Evolutionary conservation across 2,113 vertebrate genomes (phyloP), one percentile per base, ranked within the genome.

Genomic region (Phylloscopus trochilus): DNA sequence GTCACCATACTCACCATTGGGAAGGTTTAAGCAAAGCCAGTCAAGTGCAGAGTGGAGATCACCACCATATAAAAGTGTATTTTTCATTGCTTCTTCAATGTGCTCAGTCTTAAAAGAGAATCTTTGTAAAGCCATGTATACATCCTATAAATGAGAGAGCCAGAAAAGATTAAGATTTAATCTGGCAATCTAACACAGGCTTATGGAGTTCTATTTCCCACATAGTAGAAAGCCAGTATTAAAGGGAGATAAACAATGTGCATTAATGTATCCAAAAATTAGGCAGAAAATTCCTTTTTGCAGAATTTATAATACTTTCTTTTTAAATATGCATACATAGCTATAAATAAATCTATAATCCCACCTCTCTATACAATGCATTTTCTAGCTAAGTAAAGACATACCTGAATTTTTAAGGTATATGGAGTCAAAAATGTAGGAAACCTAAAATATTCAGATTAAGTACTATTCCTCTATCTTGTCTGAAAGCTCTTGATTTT

Each of bases 1-100:
- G 69, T 19, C 49, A 59, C 26, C 30, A 13, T 49, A 58, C 78
- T 97, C 98, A 99, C 99, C 98, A 43, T 99, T 99, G 76, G 97
- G 98, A 72, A 99, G 99, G 82, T 99, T 99, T 73, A 99, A 98
- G 97, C 99, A 99, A 67, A 99, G 98, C 99, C 99, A 99, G 43
- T 99, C 99, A 58, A 99, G 98, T 12, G 99, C 99, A 77, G 99
- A 99, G 96, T 99, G 99, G 79, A 99, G 98, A 96, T 99, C 99
- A 19, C 99, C 99, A 69, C 99, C 99, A 22, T 99, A 98, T 21
- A 99, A 94, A 68, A 99, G 97, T 7, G 99, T 99, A 88, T 98
- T 99, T 95, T 99, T 99, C 99, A 99, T 99, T 24, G 99, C 99
- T 94, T 99, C 99, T 95, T 99, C 99, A 51, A 99, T 99, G 95